Conservation (phyloP, 2,113 vertebrate genomes). For the Orycteropus afer region DNA sequence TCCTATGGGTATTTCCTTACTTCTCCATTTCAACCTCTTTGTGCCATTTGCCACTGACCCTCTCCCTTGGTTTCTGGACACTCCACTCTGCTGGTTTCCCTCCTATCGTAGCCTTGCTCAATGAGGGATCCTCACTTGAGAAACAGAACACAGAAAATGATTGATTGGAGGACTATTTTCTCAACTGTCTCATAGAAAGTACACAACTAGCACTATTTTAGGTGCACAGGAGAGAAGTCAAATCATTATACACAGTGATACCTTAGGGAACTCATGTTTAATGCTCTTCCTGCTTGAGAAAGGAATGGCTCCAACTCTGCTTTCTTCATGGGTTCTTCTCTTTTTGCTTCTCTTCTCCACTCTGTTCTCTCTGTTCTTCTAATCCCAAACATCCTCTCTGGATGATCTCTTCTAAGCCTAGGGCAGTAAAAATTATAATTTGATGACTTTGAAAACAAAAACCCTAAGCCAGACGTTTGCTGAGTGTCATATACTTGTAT, state of each 20-base stretch:
- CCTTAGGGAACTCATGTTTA: background rate
- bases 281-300: background rate
- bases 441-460: slow-evolving; percentile 3
- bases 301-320: background rate
- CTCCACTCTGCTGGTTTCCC: background rate
- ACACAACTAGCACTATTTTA: background rate
- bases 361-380: background rate
- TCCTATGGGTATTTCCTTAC: background rate
- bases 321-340: background rate
- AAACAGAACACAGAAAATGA: background rate
- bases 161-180: background rate
- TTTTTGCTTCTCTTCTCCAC: background rate
- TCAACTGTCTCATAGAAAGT: background rate
- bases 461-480: background rate
- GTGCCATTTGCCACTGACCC: background rate
- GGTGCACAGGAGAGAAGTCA: background rate
- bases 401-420: background rate
- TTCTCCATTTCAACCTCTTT: background rate
- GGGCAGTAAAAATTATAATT: background rate
- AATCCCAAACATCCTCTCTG: background rate
- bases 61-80: background rate
- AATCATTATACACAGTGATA: background rate
- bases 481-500: background rate
- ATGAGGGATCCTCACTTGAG: background rate
- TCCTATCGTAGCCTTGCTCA: background rate